These are phyloP conservation scores for Chrysolophus pictus DNA, from an alignment of 2,797 vertebrate species.

Conservation along the genomic window DNA sequence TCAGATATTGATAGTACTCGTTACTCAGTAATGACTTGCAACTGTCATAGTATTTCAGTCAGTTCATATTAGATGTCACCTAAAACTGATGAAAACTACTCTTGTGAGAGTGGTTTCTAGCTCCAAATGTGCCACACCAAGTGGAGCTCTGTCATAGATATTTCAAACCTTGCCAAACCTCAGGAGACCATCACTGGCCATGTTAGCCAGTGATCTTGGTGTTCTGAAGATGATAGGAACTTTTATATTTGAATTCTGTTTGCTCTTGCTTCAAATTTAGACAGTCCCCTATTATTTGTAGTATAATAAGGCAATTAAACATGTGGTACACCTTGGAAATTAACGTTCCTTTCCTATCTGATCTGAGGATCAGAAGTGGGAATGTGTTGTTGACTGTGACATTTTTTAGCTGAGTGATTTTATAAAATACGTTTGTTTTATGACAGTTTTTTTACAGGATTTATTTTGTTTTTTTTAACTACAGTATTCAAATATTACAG, in stretches of 20 bases:
- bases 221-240: background rate
- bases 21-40: background rate
- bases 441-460: background rate
- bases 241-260: background rate
- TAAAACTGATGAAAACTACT: background rate
- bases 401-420: background rate
- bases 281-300: background rate
- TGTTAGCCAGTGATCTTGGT: background rate
- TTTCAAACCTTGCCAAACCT: background rate
- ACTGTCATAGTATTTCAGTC: background rate
- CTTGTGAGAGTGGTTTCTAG: background rate
- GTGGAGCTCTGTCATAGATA: background rate
- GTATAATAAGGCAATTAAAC: background rate
- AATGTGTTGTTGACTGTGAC: background rate
- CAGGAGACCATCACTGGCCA: background rate
- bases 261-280: background rate
- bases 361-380: background rate
- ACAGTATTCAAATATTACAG: background rate
- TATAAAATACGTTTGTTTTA: background rate
- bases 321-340: background rate
- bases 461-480: background rate
- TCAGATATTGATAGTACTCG: background rate
- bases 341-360: background rate
- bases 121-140: background rate
- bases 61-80: background rate